These are phyloP conservation scores for Cremastinae sp. DNA, from an alignment of 2,888 invertebrate species.

Conservation along the genomic window DNA sequence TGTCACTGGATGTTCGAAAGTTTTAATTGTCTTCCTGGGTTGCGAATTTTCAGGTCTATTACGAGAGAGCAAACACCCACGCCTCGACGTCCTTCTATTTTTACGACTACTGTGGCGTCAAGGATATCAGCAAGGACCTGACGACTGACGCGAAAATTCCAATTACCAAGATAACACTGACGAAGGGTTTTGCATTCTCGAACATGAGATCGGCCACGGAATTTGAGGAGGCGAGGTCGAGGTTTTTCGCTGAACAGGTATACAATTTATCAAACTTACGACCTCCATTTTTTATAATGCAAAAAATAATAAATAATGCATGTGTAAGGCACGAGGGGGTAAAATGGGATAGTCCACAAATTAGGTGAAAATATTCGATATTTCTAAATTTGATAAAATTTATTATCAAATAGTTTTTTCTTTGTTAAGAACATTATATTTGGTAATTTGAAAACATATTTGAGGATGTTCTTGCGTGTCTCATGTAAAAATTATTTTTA, in stretches of 20 bases:
- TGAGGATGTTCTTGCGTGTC: too few relatives aligned
- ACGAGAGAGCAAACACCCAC: constrained; percentile 90
- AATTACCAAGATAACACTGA: constrained; percentile 89
- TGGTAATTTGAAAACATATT: too few relatives aligned
- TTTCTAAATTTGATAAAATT: too few relatives aligned
- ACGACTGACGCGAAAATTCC: constrained; percentile 85
- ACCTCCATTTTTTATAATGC: background rate
- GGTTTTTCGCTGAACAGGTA: constrained; percentile 88
- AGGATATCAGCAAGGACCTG: constrained; percentile 88
- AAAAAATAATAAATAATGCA: too few relatives aligned
- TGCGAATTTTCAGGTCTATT: constrained; percentile 84
- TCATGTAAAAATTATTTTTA: too few relatives aligned
- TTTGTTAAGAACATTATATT: too few relatives aligned
- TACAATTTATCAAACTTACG: background rate
- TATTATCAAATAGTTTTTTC: too few relatives aligned
- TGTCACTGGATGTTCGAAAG: too few relatives aligned
- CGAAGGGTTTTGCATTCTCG: constrained; percentile 90
- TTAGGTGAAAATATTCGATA: too few relatives aligned
- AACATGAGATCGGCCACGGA: constrained; percentile 89
- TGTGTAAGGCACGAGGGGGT: too few relatives aligned
- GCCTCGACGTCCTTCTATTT: constrained; percentile 89
- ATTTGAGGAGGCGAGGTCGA: constrained; percentile 90
- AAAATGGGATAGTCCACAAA: too few relatives aligned
- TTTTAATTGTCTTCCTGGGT: background rate
- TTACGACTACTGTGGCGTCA: constrained; percentile 88